Evolutionary conservation across 2,888 invertebrate genomes (phyloP), one percentile per base, ranked within the genome.

Genomic region (Toxonevra muliebris): DNA sequence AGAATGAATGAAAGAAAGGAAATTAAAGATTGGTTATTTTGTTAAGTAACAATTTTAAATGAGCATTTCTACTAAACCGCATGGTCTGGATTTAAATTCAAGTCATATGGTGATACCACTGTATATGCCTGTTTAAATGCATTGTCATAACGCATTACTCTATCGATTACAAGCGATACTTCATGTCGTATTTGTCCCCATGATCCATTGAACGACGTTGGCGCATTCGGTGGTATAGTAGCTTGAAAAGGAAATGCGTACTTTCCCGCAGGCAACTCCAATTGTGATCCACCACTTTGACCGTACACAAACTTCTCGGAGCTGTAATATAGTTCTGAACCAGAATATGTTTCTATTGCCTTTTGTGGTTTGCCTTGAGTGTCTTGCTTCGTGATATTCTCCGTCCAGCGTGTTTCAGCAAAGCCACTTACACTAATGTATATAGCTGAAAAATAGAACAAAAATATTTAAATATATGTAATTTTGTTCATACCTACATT

Each of bases 61-160:
- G 7, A 30, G 2, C 7, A 30, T 30, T 30, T 30, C 30, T 30
- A 30, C 30, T 30, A 12, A 19, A 92, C 92, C 84, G 87, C 87
- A 70, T 91, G 89, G 69, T 89, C 87, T 10, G 88, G 87, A 81
- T 91, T 90, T 66, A 88, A 86, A 85, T 95, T 95, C 70, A 96
- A 87, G 84, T 95, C 95, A 75, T 93, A 87, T 11, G 91, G 89
- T 69, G 92, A 90, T 65, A 93, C 88, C 11, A 96, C 91, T 43
- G 92, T 93, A 77, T 95, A 94, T 5, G 91, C 90, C 79, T 89
- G 88, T 82, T 93, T 93, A n/a, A 90, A 90, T 70, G 91, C 92
- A 76, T 93, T 92, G 83, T 95, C 94, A 83, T 92, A 92, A 75
- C 93, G 93, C 91, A 93, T 93, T 3, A 95, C 93, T 11, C 93